Evolutionary conservation across 2,797 vertebrate species (phyloP), one percentile per base, ranked within the genome.

Genomic region (Otolemur crassicaudatus): DNA sequence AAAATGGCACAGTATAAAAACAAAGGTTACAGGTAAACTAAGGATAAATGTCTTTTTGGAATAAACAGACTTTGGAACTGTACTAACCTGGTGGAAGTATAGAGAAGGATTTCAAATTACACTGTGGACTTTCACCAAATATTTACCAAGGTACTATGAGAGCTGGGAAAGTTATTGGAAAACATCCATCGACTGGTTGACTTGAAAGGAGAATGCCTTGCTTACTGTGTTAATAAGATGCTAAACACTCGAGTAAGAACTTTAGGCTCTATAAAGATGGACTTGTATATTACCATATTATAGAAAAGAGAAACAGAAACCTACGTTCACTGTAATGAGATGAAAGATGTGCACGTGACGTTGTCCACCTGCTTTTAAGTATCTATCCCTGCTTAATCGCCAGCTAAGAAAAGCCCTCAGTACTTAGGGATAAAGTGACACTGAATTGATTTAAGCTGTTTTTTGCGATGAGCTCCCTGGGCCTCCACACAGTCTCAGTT

Each of bases 241-340:
- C 80, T 96, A 86, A 85, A 82, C 65, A 75, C 56, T 76, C 75
- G 83, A 90, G 76, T 79, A 93, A 97, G 88, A 95, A 92, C 73
- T 87, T 87, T 40, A 79, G 37, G 37, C 20, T 84, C 81, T 46
- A 58, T 93, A 94, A 84, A 69, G 77, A 29, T n/a, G n/a, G 73
- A 82, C 65, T 96, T 82, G 72, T 61, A 67, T 31, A 80, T 92
- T 94, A 96, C 72, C 69, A 56, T 88, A 85, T 67, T 79, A 11
- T 92, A 94, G 60, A 69, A 91, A 96, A 92, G 80, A 92, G 92
- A 96, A 97, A 76, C 77, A 88, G 92, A 96, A 97, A 76, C 77
- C 86, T 84, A 53, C 40, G 19, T 72, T 95, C 12, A 27, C 27
- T 75, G 73, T 63, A 90, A 34, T 84, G 95, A 80, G 92, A 86